A percentile compares a stretch with the other conserved stretches of the same genome.
Conservation (phyloP, 1,140 invertebrate genomes). For the Hirudo medicinalis region DNA sequence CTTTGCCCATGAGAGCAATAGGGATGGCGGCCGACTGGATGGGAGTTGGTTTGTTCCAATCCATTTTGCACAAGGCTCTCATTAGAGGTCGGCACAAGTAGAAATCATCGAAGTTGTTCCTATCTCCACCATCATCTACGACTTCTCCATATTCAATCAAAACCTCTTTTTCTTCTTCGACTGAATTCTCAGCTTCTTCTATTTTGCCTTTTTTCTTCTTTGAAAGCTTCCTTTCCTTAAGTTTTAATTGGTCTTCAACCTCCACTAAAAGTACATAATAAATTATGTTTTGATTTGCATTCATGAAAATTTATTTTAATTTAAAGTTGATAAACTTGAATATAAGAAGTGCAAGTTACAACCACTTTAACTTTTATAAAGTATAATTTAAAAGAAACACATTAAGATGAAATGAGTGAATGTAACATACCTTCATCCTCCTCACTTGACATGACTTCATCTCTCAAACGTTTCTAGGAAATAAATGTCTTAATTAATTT, state of each 20-base stretch:
- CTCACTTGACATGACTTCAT: too few relatives aligned
- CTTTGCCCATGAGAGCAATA: slow-evolving; percentile 70
- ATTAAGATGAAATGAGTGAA: too few relatives aligned
- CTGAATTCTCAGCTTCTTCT: slow-evolving; percentile 26
- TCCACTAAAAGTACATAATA: too few relatives aligned
- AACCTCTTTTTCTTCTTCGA: slow-evolving; percentile 24
- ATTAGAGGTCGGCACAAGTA: slow-evolving; percentile 75
- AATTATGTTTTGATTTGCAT: too few relatives aligned
- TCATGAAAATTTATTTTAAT: too few relatives aligned
- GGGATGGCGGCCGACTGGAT: slow-evolving; percentile 90
- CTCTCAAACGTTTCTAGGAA: too few relatives aligned
- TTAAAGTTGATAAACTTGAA: too few relatives aligned
- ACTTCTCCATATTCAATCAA: slow-evolving; percentile 54
- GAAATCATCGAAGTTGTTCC: slow-evolving; percentile 76
- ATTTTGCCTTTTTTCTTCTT: slow-evolving; percentile 31
- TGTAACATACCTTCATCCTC: too few relatives aligned
- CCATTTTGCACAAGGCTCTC: slow-evolving; percentile 72
- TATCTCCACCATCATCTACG: slow-evolving; percentile 52
- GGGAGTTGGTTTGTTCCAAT: slow-evolving; percentile 84
- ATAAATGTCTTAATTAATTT: too few relatives aligned
- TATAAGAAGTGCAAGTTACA: too few relatives aligned
- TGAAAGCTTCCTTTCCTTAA: slow-evolving; percentile 37
- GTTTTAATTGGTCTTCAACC: slow-evolving; percentile 36
- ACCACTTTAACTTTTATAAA: too few relatives aligned
- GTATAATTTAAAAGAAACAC: too few relatives aligned